Conservation (phyloP, 2,113 vertebrate species). For the Hydrolagus affinis region DNA sequence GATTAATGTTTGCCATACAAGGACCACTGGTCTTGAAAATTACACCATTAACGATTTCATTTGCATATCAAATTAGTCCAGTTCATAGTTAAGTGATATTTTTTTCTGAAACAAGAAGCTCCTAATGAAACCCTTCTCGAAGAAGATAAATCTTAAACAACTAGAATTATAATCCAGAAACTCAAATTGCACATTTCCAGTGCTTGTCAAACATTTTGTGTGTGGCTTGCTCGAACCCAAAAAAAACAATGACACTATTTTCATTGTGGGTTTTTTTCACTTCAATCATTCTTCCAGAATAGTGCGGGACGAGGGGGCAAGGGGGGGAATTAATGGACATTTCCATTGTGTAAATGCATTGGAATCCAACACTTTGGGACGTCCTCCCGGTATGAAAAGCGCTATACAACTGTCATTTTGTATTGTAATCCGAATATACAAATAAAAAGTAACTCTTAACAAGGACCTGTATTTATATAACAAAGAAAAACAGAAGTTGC, state of each 20-base stretch:
- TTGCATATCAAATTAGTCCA: neutral
- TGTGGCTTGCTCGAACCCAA: neutral
- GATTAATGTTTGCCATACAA: neutral
- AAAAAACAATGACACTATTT: neutral
- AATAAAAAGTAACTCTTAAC: too few relatives aligned
- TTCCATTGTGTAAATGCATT: neutral
- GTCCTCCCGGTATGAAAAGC: too few relatives aligned
- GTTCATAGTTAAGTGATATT: constrained; percentile 5
- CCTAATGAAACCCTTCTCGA: neutral
- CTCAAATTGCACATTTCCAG: neutral
- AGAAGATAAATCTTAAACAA: neutral
- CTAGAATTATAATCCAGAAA: neutral
- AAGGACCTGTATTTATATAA: too few relatives aligned
- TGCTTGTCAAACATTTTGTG: neutral
- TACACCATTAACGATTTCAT: constrained; percentile 1
- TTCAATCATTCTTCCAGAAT: neutral
- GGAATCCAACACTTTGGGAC: too few relatives aligned
- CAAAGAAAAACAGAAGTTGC: too few relatives aligned
- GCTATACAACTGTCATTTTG: too few relatives aligned
- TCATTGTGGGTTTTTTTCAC: neutral
- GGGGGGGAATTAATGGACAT: neutral
- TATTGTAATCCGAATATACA: too few relatives aligned
- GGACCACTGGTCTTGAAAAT: constrained; percentile 4
- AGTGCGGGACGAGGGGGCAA: neutral
- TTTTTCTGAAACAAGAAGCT: neutral